Evolutionary conservation across 2,113 vertebrate species (phyloP).

Genomic region (Podarcis muralis): DNA sequence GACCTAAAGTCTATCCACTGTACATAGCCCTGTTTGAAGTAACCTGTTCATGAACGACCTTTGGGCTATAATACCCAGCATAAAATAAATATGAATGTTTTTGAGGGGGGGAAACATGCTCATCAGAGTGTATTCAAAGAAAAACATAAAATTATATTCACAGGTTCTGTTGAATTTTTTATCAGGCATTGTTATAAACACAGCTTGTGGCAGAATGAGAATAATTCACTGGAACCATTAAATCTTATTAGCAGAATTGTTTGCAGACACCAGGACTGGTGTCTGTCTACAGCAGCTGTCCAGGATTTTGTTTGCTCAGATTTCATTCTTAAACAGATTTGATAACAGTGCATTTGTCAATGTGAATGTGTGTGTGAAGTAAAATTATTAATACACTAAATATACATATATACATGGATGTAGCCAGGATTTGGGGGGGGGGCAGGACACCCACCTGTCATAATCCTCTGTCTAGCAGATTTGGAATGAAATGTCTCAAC

Average conservation of each 20-base stretch:
- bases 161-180: not conserved
- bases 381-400: slow-evolving; percentile 32
- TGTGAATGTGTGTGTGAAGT: not conserved
- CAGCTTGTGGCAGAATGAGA: slow-evolving; percentile 11
- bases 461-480: no score
- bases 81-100: not conserved
- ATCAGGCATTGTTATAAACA: slow-evolving; percentile 2
- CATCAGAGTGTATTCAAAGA: not conserved
- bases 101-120: not conserved
- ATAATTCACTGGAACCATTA: not conserved
- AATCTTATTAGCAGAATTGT: slow-evolving; percentile 22
- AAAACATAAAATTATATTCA: not conserved
- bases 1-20: not conserved
- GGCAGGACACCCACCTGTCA: no score
- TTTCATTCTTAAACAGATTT: slow-evolving; percentile 1
- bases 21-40: not conserved
- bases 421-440: no score
- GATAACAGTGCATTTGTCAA: not conserved
- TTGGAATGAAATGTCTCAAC: no score
- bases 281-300: slow-evolving; percentile 8
- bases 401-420: not conserved
- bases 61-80: not conserved
- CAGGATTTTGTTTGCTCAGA: slow-evolving; percentile 19
- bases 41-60: not conserved
- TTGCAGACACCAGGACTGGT: not conserved